These are phyloP conservation scores for Ceratothoa steindachneri DNA, from an alignment of 2,888 invertebrate genomes.

Conservation along the genomic window DNA sequence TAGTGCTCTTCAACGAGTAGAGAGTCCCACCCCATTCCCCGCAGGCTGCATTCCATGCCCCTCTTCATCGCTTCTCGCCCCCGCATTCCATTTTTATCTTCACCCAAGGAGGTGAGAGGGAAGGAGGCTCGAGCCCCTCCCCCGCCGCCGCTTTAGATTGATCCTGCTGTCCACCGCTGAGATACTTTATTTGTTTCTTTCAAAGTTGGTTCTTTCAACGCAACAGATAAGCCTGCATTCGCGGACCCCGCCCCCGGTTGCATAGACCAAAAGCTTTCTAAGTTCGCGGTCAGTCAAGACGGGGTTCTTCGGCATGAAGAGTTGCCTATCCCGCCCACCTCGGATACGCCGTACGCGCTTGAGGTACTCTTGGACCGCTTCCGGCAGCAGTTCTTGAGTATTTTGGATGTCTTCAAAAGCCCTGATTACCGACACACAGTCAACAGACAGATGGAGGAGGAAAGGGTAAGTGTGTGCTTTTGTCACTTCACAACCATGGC, in stretches of 20 bases:
- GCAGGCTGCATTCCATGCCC: too few species aligned
- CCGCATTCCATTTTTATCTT: too few species aligned
- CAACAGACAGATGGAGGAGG: constrained; percentile 71
- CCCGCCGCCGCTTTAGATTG: too few species aligned
- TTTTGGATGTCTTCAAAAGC: constrained; percentile 77
- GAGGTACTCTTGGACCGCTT: constrained; percentile 82
- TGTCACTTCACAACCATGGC: too few species aligned
- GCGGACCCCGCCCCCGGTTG: constrained; percentile 75
- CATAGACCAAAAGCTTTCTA: constrained; percentile 82
- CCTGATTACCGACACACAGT: constrained; percentile 69
- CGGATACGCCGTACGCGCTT: constrained; percentile 58
- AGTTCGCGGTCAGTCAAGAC: constrained; percentile 66
- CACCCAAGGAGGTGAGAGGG: too few species aligned
- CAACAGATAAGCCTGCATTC: constrained; percentile 21
- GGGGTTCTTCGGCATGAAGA: constrained; percentile 67
- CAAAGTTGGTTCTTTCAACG: too few species aligned
- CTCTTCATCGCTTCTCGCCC: too few species aligned
- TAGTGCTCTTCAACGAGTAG: too few species aligned
- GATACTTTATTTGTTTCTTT: too few species aligned
- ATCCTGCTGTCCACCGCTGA: too few species aligned
- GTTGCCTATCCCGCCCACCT: constrained; percentile 57
- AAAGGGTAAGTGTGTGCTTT: constrained; percentile 66
- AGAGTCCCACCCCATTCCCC: too few species aligned
- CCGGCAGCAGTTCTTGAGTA: constrained; percentile 77
- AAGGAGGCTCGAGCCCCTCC: too few species aligned